Base-by-base conservation (phyloP, 2,888 invertebrate genomes). In the Ichneumoninae sp. region DNA sequence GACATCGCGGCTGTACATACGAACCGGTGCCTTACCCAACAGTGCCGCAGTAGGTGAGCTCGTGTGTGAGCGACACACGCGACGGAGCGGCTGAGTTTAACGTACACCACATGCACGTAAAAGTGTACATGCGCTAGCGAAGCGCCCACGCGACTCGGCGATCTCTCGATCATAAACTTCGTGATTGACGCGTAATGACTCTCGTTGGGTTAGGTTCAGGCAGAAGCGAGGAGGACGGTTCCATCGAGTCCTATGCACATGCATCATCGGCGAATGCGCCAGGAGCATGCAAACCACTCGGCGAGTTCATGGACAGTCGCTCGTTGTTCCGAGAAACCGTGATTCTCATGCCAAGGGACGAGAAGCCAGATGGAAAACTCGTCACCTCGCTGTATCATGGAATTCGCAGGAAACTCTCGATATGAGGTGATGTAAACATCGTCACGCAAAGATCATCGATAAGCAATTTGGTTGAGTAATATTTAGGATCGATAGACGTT, bases 111-210 rank as follows among this genome's bases (percentile, higher is more conserved):
- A 40, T 33, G 22, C 50, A 50, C 50, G 47, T 50, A 75, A 47
- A 26, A 47, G 50, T 50, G 65, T 50, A 7, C 26, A 22, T 8
- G 57, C 10, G 36, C 75, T 10, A 10, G 76, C 4, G 26, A 66
- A 66, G 36, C 76, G 66, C 76, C 76, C 76, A 76, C 76, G 66
- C 66, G 76, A 76, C 76, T 52, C 66, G 54, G 19, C 66, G 50
- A 30, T 30, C 13, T 30, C 71, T 40, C 71, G 44, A 65, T 77
- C 76, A 82, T 82, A 82, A 82, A 82, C 76, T 66, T 44, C 57
- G 66, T 82, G 82, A 82, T 82, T 77, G 82, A 82, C 82, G 77
- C 65, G 66, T 82, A 77, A 77, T 77, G 65, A 77, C 76, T 76
- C 72, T 71, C 44, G 82, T 82, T 82, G 71, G 36, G 71, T 65